Conservation (phyloP, 2,797 vertebrate genomes). For the Diceros bicornis region DNA sequence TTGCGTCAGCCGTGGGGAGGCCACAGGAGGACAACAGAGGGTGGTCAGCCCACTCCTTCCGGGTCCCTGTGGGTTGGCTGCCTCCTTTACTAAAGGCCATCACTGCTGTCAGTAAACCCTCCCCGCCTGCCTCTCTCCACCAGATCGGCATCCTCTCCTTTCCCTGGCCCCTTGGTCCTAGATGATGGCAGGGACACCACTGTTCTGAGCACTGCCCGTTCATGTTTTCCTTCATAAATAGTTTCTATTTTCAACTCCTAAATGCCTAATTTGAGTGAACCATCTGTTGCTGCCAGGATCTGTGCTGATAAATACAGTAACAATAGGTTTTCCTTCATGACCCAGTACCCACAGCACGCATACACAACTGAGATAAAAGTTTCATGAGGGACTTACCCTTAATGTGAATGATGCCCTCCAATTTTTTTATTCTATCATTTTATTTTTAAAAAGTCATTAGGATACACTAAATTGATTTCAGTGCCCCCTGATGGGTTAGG, state of each 20-base stretch:
- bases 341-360: background rate
- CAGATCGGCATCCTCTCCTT: background rate
- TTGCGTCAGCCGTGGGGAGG: background rate
- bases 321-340: conserved; percentile 39
- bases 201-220: background rate
- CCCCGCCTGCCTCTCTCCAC: background rate
- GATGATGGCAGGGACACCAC: background rate
- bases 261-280: background rate
- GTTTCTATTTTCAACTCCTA: conserved; percentile 30
- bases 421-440: background rate
- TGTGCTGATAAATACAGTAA: conserved; percentile 3
- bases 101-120: background rate
- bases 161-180: background rate
- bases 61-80: background rate
- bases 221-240: background rate
- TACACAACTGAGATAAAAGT: background rate
- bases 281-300: conserved; percentile 39
- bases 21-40: background rate
- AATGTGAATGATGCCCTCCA: background rate
- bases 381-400: background rate
- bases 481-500: background rate
- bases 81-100: background rate
- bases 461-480: background rate
- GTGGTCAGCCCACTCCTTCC: background rate
- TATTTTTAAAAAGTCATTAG: conserved; percentile 5